Evolutionary conservation across 1,140 invertebrate genomes (phyloP), one percentile per base, ranked within the genome.

Genomic region (Probaryconus sp.): DNA sequence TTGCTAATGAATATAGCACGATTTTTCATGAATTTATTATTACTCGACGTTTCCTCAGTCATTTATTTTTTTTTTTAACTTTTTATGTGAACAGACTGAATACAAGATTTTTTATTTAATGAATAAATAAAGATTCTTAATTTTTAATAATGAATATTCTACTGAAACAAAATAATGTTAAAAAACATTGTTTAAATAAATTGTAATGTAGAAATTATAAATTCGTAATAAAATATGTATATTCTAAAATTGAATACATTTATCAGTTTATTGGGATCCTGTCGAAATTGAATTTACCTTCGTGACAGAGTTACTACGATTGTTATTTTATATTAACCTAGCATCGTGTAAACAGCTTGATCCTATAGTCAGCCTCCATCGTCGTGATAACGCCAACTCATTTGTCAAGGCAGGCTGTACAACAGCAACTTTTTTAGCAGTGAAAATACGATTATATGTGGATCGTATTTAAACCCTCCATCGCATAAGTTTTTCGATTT

Each of bases 251-350:
- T n/a, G 51, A 10, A 37, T 33, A 35, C 43, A 58, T 56, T 67
- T 67, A 45, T 67, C 58, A 56, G 35, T 33, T 38, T 58, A 50
- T 51, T 68, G 43, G 43, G 37, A 16, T 5, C 51, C 21, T 38
- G 65, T 60, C 47, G 65, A 69, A 68, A 2, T 43, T 16, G 38
- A 43, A 60, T 69, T 21, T 17, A 26, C 30, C 14, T 30, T 45
- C 20, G 47, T 31, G 28, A 50, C 37, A 10, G 9, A 14, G 10
- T n/a, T 53, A 45, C 38, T 20, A 14, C 56, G 65, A 61, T 61
- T 61, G 38, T 70, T 70, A 56, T 70, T 70, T 70, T 70, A 70
- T 70, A 70, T 70, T 70, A 61, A 61, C 65, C 56, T 17, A 47
- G 10, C 14, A 16, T 40, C 55, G 21, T 61, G 65, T 70, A 70